A percentile compares a stretch with the other conserved stretches of the same genome.
Evolutionary conservation across 2,797 vertebrate species (phyloP).

Genomic region (Sebastes jordani): DNA sequence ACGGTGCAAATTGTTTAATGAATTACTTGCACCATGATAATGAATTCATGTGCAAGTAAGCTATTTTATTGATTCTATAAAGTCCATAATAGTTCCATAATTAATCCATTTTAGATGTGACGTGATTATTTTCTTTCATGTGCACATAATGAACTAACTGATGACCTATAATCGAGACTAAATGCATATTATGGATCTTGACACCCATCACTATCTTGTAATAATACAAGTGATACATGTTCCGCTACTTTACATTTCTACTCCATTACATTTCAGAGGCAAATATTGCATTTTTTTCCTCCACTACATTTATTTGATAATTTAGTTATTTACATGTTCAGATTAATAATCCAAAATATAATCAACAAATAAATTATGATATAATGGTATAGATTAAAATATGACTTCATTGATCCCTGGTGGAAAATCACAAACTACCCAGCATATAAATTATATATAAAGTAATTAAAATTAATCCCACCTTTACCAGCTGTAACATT

Average conservation of each 20-base stretch:
- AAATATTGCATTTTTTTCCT: neutral
- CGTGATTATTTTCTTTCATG: slow-evolving; percentile 1
- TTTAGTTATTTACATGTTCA: neutral
- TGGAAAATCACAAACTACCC: neutral
- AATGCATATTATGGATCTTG: neutral
- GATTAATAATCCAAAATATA: neutral
- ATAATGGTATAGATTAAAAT: neutral
- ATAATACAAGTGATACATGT: too few relatives aligned
- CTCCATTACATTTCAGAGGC: too few relatives aligned
- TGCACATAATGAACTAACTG: neutral
- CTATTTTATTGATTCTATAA: slow-evolving; percentile 11
- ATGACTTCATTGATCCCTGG: neutral
- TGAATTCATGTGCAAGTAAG: slow-evolving; percentile 11
- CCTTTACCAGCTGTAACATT: neutral
- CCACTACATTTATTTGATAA: neutral
- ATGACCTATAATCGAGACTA: slow-evolving; percentile 1
- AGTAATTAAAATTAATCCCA: neutral
- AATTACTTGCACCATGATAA: slow-evolving; percentile 10
- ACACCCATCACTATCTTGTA: neutral
- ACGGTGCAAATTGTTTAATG: neutral
- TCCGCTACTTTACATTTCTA: too few relatives aligned
- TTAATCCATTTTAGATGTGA: slow-evolving; percentile 2
- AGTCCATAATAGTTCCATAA: neutral
- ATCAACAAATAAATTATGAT: neutral
- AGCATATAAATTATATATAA: neutral